Percentiles rank a stretch among this genome's conserved stretches.
These are phyloP conservation scores for Epinotia bilunana DNA, from an alignment of 2,888 invertebrate species.

Conservation along the genomic window DNA sequence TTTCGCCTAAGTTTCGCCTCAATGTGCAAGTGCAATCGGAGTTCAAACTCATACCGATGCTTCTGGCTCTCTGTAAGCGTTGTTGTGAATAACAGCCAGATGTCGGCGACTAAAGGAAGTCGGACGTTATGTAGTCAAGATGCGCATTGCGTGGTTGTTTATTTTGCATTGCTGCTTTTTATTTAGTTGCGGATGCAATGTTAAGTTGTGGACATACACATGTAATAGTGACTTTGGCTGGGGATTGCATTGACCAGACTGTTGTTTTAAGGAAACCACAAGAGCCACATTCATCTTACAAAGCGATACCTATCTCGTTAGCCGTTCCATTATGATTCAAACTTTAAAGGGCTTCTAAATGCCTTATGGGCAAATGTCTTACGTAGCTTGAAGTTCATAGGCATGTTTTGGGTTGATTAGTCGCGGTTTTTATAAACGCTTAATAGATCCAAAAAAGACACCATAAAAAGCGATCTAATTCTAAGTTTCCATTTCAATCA, in stretches of 20 bases:
- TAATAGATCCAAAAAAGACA: too few species aligned
- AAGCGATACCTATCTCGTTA: too few species aligned
- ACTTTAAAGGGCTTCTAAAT: too few species aligned
- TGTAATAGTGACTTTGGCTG: too few species aligned
- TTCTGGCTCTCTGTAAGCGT: neutral
- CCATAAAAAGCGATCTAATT: neutral
- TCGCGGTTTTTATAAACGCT: too few species aligned
- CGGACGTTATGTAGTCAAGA: conserved; percentile 9
- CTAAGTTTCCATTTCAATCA: neutral
- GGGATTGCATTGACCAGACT: too few species aligned
- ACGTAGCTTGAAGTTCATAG: too few species aligned
- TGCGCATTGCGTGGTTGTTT: conserved; percentile 21
- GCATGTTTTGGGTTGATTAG: too few species aligned
- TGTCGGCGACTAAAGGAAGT: conserved; percentile 16
- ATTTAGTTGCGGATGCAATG: conserved; percentile 24
- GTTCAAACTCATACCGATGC: neutral
- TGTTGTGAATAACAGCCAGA: neutral
- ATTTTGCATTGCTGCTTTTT: conserved; percentile 3
- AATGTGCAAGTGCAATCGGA: neutral
- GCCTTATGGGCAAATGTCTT: too few species aligned
- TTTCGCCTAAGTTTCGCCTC: neutral
- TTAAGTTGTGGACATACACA: neutral
- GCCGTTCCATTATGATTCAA: too few species aligned
- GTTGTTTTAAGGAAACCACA: too few species aligned
- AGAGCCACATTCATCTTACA: too few species aligned